Base-by-base conservation (phyloP, 2,797 vertebrate species). In the Enteromius paludinosus region DNA sequence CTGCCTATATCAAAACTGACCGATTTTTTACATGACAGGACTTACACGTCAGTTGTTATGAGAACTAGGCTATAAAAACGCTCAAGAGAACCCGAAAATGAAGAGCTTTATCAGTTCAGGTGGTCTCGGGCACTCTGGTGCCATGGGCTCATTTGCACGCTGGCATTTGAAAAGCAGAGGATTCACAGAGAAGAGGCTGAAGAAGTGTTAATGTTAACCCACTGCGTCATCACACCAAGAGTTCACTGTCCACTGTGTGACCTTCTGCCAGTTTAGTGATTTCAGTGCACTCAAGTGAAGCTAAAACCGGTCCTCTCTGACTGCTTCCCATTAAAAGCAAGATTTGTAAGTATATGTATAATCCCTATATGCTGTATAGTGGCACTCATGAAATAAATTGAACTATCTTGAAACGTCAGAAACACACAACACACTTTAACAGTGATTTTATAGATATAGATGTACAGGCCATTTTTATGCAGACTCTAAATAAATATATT, bases 141-240 rank as follows among this genome's bases (percentile, higher is more conserved):
- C 72, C 78, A 71, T 75, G 62, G 14, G 25, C 80, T 74, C 77
- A 84, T 86, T 84, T 86, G 75, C 71, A 87, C 30, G 43, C 79
- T 82, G 82, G 79, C 82, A 77, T 87, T 82, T 86, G 74, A 82
- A 83, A 74, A 69, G 82, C 80, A 79, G 72, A 59, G 68, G 25
- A 4, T 68, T 69, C 61, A 82, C 66, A 45, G 62, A 66, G 33
- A 69, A 79, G 30, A 33, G 15, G 49, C 73, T 83, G 62, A 62
- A 78, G 81, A 87, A 77, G 84, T 71, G 9, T 65, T 33, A 82
- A 83, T 81, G 76, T 83, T 81, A 80, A 69, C 72, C 28, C 62
- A n/a, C 78, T 68, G 86, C 69, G 79, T 87, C 84, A 87, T 78
- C 66, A 14, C 74, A 64, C 56, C 59, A 66, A 79, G 81, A 78